These are phyloP conservation scores for Andrena flavipes DNA, from an alignment of 2,888 invertebrate species.

Conservation along the genomic window DNA sequence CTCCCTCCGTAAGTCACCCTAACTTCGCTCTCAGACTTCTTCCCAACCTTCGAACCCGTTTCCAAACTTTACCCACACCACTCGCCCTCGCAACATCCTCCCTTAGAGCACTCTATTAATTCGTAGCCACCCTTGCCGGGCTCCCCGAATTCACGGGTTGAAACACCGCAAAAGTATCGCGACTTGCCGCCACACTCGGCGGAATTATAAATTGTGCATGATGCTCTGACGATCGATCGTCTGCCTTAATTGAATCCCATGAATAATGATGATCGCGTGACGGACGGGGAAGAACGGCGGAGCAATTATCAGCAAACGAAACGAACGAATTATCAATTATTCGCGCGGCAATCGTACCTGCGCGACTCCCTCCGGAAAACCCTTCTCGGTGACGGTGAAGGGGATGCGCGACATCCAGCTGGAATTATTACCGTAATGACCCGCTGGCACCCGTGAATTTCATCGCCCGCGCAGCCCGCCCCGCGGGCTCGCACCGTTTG, in stretches of 20 bases:
- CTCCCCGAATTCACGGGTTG: constrained; percentile 13
- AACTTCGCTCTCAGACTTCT: constrained; percentile 16
- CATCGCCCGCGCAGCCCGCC: constrained; percentile 1
- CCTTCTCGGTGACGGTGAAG: constrained; percentile 24
- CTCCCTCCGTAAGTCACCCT: neutral
- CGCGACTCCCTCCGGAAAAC: neutral
- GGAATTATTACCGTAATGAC: constrained; percentile 40
- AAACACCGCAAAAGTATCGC: constrained; percentile 5
- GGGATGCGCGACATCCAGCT: constrained; percentile 13
- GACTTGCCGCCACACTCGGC: constrained; percentile 15
- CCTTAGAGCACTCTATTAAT: constrained; percentile 30
- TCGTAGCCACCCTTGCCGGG: constrained; percentile 24
- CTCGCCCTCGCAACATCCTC: constrained; percentile 27
- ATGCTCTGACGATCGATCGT: constrained; percentile 44
- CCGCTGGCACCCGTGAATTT: constrained; percentile 36
- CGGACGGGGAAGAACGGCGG: constrained; percentile 9
- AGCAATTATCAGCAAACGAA: constrained; percentile 37
- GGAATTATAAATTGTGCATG: constrained; percentile 34
- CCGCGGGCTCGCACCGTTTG: neutral
- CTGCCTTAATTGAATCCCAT: constrained; percentile 50
- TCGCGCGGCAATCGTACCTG: neutral
- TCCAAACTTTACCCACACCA: constrained; percentile 48
- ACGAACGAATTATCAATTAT: constrained; percentile 32
- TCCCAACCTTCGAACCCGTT: constrained; percentile 29
- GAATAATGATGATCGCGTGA: constrained; percentile 45